Percentiles rank a stretch among this genome's conserved stretches.
phyloP scores from a whole-genome alignment of 1,140 invertebrate species.

The Lasioglossum albipes region DNA sequence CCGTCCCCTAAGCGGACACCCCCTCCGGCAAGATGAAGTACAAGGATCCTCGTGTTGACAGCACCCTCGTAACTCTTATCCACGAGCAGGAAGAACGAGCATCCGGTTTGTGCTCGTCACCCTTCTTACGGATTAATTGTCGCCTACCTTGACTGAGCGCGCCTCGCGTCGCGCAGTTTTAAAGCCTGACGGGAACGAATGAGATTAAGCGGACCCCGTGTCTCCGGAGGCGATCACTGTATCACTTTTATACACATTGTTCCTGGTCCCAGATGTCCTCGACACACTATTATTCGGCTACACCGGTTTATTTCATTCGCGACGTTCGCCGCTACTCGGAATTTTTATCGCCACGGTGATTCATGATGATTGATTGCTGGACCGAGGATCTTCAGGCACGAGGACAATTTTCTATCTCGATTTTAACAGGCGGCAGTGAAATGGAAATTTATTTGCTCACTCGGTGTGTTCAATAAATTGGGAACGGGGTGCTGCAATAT shows the following conservation, averaged over 20 bases:
- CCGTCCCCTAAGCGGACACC: not conserved
- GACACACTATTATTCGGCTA: no score
- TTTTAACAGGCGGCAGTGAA: no score
- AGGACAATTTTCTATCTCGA: no score
- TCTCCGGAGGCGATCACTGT: not conserved
- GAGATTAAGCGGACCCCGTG: not conserved
- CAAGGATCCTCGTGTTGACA: constrained; percentile 49
- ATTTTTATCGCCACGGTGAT: no score
- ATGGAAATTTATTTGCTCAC: no score
- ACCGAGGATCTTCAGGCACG: no score
- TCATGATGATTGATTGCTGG: no score
- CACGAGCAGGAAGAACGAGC: constrained; percentile 33
- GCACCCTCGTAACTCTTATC: constrained; percentile 55
- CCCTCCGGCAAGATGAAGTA: constrained; percentile 41
- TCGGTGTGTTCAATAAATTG: no score
- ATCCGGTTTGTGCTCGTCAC: constrained; percentile 29
- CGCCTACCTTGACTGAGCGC: constrained; percentile 17
- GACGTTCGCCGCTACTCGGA: no score
- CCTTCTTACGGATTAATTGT: constrained; percentile 54
- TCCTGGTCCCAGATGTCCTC: not conserved
- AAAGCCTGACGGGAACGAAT: not conserved
- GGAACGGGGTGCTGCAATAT: no score
- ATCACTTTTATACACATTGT: not conserved
- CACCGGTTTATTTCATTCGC: no score
- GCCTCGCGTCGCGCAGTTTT: constrained; percentile 11